Conservation (phyloP, 2,113 vertebrate species). For the Sorex fumeus region DNA sequence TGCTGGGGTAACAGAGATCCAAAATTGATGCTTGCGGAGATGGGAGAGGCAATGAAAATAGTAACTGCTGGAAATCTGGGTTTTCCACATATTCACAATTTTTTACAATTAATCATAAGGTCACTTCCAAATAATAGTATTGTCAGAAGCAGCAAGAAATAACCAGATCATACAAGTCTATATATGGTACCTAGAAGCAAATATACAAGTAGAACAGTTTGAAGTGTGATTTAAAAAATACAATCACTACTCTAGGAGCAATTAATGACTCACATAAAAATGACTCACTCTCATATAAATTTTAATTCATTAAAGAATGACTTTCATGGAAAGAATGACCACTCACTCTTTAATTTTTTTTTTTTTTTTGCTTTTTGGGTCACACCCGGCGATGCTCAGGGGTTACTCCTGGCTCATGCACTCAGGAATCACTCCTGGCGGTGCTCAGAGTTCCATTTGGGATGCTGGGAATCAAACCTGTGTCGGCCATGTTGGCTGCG, state of each 20-base stretch:
- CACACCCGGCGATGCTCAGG: too few relatives aligned
- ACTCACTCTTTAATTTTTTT: too few relatives aligned
- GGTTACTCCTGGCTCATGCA: too few relatives aligned
- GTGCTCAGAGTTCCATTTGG: too few relatives aligned
- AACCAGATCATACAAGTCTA: conserved; percentile 32
- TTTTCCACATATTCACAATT: conserved; percentile 52
- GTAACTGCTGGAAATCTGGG: conserved; percentile 27
- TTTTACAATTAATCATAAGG: conserved; percentile 6
- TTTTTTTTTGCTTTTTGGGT: too few relatives aligned
- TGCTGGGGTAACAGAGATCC: conserved; percentile 83
- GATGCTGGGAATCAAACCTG: too few relatives aligned
- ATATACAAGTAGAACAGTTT: conserved; percentile 38
- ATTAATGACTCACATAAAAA: conserved; percentile 14
- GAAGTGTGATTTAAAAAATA: background rate
- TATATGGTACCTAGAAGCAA: background rate
- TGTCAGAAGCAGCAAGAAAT: conserved; percentile 52
- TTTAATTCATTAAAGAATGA: background rate
- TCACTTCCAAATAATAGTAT: conserved; percentile 62
- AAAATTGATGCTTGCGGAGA: conserved; percentile 69
- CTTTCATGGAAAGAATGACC: background rate
- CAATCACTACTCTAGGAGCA: conserved; percentile 19
- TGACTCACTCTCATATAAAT: too few relatives aligned
- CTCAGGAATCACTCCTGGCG: too few relatives aligned
- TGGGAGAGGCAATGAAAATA: conserved; percentile 57
- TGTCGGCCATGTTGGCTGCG: too few relatives aligned